These are phyloP conservation scores for Palythoa heliodiscus DNA, from an alignment of 92 coral and sea anemone species.

Conservation along the genomic window DNA sequence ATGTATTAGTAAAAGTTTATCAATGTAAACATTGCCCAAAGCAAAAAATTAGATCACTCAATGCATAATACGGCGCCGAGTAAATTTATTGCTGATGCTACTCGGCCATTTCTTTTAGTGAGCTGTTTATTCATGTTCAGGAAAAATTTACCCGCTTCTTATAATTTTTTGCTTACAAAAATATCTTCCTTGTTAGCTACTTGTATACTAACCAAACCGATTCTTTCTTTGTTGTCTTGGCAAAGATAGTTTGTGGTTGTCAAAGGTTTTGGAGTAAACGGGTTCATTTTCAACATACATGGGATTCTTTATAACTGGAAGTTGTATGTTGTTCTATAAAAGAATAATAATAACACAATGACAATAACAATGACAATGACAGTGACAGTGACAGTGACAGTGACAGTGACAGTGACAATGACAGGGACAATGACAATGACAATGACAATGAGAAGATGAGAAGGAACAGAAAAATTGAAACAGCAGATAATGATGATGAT, in stretches of 20 bases:
- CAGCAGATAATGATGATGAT: neutral
- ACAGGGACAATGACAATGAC: neutral
- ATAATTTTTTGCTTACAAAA: neutral
- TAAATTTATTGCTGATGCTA: too few relatives aligned
- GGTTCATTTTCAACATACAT: constrained; percentile 36
- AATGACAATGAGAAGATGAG: neutral
- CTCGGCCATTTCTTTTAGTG: too few relatives aligned
- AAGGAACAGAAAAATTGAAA: neutral
- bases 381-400: neutral
- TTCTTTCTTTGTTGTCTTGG: constrained; percentile 24
- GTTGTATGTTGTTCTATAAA: constrained; percentile 21
- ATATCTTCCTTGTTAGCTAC: too few relatives aligned
- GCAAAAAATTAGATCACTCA: too few relatives aligned
- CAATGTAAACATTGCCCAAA: too few relatives aligned
- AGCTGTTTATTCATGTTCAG: too few relatives aligned
- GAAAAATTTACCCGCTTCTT: too few relatives aligned
- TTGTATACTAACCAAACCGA: constrained; percentile 18
- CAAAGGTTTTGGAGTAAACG: constrained; percentile 19
- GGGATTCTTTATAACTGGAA: constrained; percentile 38
- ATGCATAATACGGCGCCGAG: too few relatives aligned
- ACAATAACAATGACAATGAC: neutral
- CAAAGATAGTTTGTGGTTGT: neutral
- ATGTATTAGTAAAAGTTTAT: too few relatives aligned
- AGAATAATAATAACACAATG: neutral
- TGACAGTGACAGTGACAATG: neutral